Percentiles rank a stretch among this genome's conserved stretches.
These are phyloP conservation scores for Heptranchias perlo DNA, from an alignment of 2,113 vertebrate genomes.

Conservation along the genomic window DNA sequence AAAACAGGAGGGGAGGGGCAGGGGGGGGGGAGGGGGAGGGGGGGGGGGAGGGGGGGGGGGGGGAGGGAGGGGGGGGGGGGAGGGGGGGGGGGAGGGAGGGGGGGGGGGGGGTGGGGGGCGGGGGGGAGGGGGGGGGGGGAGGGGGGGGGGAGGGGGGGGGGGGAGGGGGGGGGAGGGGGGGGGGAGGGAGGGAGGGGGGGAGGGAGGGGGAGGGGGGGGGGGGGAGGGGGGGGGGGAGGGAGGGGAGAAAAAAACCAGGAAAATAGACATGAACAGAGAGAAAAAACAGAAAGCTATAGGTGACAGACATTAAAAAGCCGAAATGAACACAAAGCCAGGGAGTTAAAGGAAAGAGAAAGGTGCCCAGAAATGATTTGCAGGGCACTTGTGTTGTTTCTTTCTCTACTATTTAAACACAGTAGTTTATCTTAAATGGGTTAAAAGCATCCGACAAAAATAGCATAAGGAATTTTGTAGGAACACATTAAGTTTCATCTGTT, in stretches of 20 bases:
- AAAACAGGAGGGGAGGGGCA: background rate
- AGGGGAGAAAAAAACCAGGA: background rate
- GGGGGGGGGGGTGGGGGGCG: too few relatives aligned
- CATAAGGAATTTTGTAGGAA: background rate
- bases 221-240: too few relatives aligned
- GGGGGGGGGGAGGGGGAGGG: too few relatives aligned
- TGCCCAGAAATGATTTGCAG: background rate
- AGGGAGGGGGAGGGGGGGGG: background rate
- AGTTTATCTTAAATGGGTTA: background rate
- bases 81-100: too few relatives aligned
- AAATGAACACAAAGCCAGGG: background rate
- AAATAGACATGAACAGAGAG: background rate
- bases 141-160: too few relatives aligned
- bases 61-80: background rate
- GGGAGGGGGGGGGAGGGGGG: too few relatives aligned
- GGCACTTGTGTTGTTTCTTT: background rate
- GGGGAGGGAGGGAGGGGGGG: background rate
- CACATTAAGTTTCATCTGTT: background rate
- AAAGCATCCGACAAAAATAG: background rate
- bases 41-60: too few relatives aligned
- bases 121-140: too few relatives aligned
- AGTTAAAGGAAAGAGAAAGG: background rate
- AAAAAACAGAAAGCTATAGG: background rate
- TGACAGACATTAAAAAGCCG: background rate
- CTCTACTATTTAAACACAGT: background rate